Evolutionary conservation across 2,113 vertebrate genomes (phyloP), one percentile per base, ranked within the genome.

Genomic region (Grantiella picta): DNA sequence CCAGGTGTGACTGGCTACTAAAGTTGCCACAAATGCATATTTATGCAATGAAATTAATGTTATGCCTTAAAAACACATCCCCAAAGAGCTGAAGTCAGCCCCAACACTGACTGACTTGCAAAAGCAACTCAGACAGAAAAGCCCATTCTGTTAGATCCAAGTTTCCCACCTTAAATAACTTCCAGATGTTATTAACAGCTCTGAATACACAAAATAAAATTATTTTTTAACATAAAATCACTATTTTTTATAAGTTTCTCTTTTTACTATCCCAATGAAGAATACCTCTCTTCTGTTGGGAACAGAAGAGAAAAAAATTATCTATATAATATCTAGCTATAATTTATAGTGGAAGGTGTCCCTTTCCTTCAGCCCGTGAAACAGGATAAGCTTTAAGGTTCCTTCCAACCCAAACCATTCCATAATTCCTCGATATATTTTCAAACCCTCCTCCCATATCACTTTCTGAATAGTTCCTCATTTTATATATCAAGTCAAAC

Each of bases 371-470:
- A 38, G 10, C 29, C 21, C 21, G 54, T 13, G 47, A 45, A 89
- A 61, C 7, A 25, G 47, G n/a, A 69, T 40, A 40, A 61, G 47
- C 20, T 76, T 42, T 61, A 82, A 54, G 21, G 29, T 54, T 24
- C n/a, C 29, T 35, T 76, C 47, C 70, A 76, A 47, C 24, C 7
- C 54, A 76, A 82, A 76, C 9, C 11, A 75, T 38, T 45, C 45
- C 36, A 57, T 4, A 2, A 64, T 31, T 42, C 22, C 33, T 17
- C 7, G 4, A 68, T 3, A 18, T 5, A 45, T 57, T 68, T 75
- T 56, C 10, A 50, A 27, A 8, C 3, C 4, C 10, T 9, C 1
- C 15, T 5, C 50, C 12, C 10, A 3, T 7, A 42, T 28, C 19
- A 38, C 16, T 27, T 47, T 69, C 44, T 53, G 24, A 70, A 27